A percentile compares a stretch with the other conserved stretches of the same genome.
phyloP scores from a whole-genome alignment of 2,888 invertebrate species.

The Agonopterix alstromeriana region DNA sequence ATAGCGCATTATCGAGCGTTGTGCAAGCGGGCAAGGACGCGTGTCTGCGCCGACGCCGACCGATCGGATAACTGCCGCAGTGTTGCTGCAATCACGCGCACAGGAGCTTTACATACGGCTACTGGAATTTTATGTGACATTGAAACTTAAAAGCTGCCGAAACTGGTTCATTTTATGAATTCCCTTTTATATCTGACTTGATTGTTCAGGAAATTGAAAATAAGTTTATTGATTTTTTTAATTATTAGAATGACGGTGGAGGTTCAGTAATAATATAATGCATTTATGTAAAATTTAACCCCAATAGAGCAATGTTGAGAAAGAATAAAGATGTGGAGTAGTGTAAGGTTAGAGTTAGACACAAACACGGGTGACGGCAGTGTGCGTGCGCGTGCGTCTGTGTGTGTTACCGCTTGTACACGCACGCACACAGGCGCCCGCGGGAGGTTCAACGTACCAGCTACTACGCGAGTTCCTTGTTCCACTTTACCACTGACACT shows the following conservation, averaged over 20 bases:
- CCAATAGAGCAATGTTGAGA: slow-evolving; percentile 5
- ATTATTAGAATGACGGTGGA: too few relatives aligned
- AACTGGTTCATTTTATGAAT: background rate
- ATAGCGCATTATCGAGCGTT: slow-evolving; percentile 50
- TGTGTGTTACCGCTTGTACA: slow-evolving; percentile 26
- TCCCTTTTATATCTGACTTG: too few relatives aligned
- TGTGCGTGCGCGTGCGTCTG: slow-evolving; percentile 21
- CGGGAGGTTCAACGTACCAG: slow-evolving; percentile 71
- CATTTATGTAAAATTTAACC: slow-evolving; percentile 2
- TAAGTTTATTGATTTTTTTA: too few relatives aligned
- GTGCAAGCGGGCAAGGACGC: slow-evolving; percentile 63
- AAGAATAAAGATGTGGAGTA: slow-evolving; percentile 18
- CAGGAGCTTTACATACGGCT: slow-evolving; percentile 6
- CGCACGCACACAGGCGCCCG: slow-evolving; percentile 32
- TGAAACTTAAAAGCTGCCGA: background rate
- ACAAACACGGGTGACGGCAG: slow-evolving; percentile 13
- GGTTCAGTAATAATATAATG: background rate
- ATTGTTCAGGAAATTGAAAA: too few relatives aligned
- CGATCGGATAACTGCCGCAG: slow-evolving; percentile 6
- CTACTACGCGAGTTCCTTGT: slow-evolving; percentile 75
- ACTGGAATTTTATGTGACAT: slow-evolving; percentile 1
- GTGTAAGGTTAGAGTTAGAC: slow-evolving; percentile 22
- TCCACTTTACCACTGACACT: slow-evolving; percentile 73
- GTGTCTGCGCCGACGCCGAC: slow-evolving; percentile 17
- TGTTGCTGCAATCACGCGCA: slow-evolving; percentile 9